A percentile compares a stretch with the other conserved stretches of the same genome.
phyloP scores from a whole-genome alignment of 2,888 invertebrate genomes.

The Macaria liturata region DNA sequence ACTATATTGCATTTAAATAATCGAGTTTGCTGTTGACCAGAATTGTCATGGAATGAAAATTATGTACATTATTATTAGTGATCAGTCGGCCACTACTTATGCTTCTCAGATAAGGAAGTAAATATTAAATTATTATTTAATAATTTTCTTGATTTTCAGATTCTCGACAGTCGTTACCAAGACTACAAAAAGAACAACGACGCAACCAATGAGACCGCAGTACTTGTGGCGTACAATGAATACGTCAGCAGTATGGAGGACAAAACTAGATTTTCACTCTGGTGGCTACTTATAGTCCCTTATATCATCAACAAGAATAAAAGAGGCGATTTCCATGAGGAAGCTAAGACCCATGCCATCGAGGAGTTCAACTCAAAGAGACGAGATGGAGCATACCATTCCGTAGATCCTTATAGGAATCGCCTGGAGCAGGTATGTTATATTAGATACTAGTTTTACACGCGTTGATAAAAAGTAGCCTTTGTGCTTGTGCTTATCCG shows the following conservation, averaged over 20 bases:
- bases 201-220: constrained; percentile 1
- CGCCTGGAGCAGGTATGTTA: not conserved
- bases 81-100: too few relatives aligned
- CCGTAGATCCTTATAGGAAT: not conserved
- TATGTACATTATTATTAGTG: too few relatives aligned
- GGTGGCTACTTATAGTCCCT: not conserved
- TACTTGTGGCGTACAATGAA: not conserved
- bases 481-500: too few relatives aligned
- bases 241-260: not conserved
- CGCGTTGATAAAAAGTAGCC: too few relatives aligned
- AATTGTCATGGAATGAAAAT: too few relatives aligned
- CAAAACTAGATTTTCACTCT: not conserved
- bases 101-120: too few relatives aligned
- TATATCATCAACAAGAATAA: not conserved
- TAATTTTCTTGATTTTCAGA: not conserved
- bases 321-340: not conserved
- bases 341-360: not conserved
- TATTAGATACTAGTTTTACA: too few relatives aligned
- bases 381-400: not conserved
- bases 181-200: constrained; percentile 1
- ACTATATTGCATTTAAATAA: too few relatives aligned
- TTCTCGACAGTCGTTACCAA: not conserved
- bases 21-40: too few relatives aligned
- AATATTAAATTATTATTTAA: too few relatives aligned
- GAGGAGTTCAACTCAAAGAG: not conserved